These are phyloP conservation scores for Ptilonorhynchus violaceus DNA, from an alignment of 2,113 vertebrate species.

Conservation along the genomic window DNA sequence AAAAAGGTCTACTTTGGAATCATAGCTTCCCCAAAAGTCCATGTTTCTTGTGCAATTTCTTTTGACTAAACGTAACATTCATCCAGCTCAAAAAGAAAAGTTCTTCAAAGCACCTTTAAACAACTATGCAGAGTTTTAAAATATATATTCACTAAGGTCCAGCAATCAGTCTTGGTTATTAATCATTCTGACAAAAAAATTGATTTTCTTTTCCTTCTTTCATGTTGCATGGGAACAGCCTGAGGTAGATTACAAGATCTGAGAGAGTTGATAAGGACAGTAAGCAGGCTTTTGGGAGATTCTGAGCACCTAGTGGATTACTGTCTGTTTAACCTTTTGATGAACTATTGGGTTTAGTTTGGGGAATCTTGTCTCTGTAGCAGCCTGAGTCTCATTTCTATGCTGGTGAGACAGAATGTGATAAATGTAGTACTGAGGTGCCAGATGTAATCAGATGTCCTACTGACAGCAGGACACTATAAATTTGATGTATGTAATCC, in stretches of 20 bases:
- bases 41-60: background rate
- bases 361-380: background rate
- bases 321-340: background rate
- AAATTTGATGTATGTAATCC: background rate
- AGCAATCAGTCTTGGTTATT: slow-evolving; percentile 8
- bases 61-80: background rate
- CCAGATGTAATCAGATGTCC: background rate
- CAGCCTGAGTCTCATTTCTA: background rate
- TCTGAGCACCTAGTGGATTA: background rate
- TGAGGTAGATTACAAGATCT: slow-evolving; percentile 19
- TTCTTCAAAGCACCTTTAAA: background rate
- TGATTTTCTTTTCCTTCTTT: slow-evolving; percentile 42
- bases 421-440: background rate
- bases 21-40: background rate
- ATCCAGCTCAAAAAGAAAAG: background rate
- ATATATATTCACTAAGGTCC: background rate
- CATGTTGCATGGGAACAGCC: background rate
- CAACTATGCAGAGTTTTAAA: background rate
- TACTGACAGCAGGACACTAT: background rate
- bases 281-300: background rate
- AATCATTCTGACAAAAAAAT: slow-evolving; percentile 16
- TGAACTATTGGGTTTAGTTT: background rate
- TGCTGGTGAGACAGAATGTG: background rate
- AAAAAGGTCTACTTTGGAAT: background rate
- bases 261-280: background rate